Conservation (phyloP, 2,113 vertebrate species). For the Austrofundulus limnaeus region DNA sequence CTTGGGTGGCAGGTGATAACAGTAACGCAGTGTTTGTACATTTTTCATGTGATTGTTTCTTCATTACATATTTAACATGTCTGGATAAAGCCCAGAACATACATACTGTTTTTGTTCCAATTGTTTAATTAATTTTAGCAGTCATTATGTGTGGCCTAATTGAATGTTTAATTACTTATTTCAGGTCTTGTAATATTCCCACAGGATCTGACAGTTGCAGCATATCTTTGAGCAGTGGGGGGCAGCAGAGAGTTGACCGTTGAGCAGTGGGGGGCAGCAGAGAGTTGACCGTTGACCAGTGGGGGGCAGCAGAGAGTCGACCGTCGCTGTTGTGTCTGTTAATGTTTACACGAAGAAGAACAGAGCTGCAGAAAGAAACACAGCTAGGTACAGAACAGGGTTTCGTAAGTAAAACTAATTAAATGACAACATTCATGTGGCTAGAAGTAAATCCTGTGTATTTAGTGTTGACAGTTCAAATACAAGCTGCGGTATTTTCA, state of each 20-base stretch:
- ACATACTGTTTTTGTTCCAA: neutral
- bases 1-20: no score
- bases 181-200: neutral
- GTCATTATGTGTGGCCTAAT: no score
- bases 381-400: slow-evolving; percentile 43
- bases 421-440: neutral
- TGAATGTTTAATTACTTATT: neutral
- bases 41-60: neutral
- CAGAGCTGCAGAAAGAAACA: neutral
- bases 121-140: neutral
- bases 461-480: neutral
- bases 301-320: slow-evolving; percentile 20
- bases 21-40: no score
- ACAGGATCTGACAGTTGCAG: neutral
- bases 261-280: slow-evolving; percentile 21
- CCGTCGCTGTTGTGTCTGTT: neutral
- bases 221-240: neutral
- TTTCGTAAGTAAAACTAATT: neutral
- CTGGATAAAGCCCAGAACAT: neutral
- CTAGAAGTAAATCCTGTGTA: neutral
- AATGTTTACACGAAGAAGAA: slow-evolving; percentile 40
- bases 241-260: slow-evolving; percentile 13
- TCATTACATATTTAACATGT: neutral
- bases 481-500: no score
- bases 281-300: no score